These are phyloP conservation scores for Melinaea marsaeus DNA, from an alignment of 2,888 invertebrate species.

Conservation along the genomic window DNA sequence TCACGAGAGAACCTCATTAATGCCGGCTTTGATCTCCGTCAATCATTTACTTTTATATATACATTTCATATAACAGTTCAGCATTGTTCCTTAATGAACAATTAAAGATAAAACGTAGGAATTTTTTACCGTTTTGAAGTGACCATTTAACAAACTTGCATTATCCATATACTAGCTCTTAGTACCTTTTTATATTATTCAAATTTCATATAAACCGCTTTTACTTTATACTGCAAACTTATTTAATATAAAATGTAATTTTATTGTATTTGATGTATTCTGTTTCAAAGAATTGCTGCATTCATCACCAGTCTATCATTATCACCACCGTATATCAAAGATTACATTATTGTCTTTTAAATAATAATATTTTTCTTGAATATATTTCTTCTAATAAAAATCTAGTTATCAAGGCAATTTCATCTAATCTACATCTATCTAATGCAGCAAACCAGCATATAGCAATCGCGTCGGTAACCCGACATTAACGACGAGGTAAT, in stretches of 20 bases:
- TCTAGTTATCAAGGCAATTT: conserved; percentile 18
- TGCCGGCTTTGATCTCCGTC: background rate
- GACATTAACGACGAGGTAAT: conserved; percentile 52
- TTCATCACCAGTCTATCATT: no score
- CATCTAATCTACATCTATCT: conserved; percentile 31
- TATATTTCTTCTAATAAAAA: background rate
- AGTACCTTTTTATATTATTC: background rate
- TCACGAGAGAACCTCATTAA: conserved; percentile 35
- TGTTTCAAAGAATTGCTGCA: no score
- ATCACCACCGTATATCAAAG: no score
- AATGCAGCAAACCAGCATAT: conserved; percentile 29
- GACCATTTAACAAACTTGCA: no score
- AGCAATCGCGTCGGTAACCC: conserved; percentile 25
- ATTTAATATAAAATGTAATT: no score
- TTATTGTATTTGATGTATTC: no score
- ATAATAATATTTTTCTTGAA: background rate
- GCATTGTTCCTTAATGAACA: background rate
- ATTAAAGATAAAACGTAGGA: background rate
- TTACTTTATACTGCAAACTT: no score
- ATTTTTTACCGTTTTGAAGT: background rate
- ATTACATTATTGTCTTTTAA: background rate
- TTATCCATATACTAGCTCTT: background rate
- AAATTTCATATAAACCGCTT: no score
- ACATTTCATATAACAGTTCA: background rate
- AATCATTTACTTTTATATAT: conserved; percentile 15